Evolutionary conservation across 2,797 vertebrate genomes (phyloP).

Genomic region (Dermochelys coriacea): DNA sequence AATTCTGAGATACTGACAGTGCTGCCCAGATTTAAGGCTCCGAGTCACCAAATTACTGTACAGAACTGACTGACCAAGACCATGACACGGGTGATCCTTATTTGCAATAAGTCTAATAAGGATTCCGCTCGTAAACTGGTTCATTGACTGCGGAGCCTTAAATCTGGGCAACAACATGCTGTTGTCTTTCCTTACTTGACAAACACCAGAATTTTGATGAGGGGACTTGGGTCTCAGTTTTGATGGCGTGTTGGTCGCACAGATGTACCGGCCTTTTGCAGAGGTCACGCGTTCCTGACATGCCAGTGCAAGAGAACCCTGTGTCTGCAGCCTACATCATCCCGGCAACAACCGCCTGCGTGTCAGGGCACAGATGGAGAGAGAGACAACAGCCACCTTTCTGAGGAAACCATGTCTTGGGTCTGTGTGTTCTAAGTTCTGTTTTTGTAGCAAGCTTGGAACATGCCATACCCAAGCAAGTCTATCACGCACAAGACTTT

Average conservation of each 20-base stretch:
- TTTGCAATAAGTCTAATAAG: neutral
- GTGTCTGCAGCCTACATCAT: neutral
- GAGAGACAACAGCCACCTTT: neutral
- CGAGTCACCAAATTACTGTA: neutral
- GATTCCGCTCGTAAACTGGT: neutral
- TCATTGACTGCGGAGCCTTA: neutral
- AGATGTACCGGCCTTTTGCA: neutral
- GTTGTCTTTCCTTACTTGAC: neutral
- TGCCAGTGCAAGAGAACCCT: neutral
- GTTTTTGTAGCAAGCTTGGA: neutral
- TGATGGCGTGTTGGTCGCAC: neutral
- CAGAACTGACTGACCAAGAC: neutral
- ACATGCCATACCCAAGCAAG: neutral
- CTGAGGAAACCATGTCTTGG: neutral
- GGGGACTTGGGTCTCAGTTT: neutral
- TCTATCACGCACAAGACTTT: neutral
- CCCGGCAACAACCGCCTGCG: neutral
- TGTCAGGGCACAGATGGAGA: neutral
- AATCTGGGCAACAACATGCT: neutral
- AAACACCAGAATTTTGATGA: neutral
- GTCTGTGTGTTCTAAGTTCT: neutral
- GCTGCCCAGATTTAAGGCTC: constrained; percentile 1
- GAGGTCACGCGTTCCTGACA: neutral
- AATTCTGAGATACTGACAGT: neutral
- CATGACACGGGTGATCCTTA: neutral